Conservation (phyloP, 2,888 invertebrate genomes). For the Hofmannophila pseudospretella region DNA sequence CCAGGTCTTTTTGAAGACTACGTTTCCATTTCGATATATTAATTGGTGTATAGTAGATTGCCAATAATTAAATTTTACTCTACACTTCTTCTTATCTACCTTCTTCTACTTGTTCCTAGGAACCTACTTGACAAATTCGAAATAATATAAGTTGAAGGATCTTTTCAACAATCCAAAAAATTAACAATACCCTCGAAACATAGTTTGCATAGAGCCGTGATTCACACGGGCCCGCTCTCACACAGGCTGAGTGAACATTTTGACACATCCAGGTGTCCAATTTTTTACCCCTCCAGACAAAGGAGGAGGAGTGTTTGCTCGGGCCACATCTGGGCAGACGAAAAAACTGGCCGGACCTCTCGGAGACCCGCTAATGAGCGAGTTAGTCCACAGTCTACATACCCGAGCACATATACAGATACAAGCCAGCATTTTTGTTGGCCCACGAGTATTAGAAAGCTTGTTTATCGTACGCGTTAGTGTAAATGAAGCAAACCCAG, state of each 20-base stretch:
- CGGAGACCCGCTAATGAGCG: slow-evolving; percentile 67
- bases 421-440: slow-evolving; percentile 32
- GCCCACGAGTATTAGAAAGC: slow-evolving; percentile 33
- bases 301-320: slow-evolving; percentile 57
- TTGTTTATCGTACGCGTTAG: slow-evolving; percentile 57
- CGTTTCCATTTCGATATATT: no score
- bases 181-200: not conserved
- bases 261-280: slow-evolving; percentile 76
- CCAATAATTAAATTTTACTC: no score
- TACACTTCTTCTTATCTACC: no score
- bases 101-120: no score
- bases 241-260: slow-evolving; percentile 70
- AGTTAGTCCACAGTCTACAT: slow-evolving; percentile 13
- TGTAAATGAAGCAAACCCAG: slow-evolving; percentile 47
- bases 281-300: slow-evolving; percentile 67
- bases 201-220: slow-evolving; percentile 24
- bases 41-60: no score
- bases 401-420: slow-evolving; percentile 12
- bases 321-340: slow-evolving; percentile 71
- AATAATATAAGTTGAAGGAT: no score
- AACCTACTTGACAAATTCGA: no score
- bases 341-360: slow-evolving; percentile 73
- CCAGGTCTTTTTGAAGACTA: no score
- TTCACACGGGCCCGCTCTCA: slow-evolving; percentile 68
- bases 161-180: not conserved